A percentile compares a stretch with the other conserved stretches of the same genome.
phyloP scores from a whole-genome alignment of 2,797 vertebrate species.

The Gallinago solitaria region DNA sequence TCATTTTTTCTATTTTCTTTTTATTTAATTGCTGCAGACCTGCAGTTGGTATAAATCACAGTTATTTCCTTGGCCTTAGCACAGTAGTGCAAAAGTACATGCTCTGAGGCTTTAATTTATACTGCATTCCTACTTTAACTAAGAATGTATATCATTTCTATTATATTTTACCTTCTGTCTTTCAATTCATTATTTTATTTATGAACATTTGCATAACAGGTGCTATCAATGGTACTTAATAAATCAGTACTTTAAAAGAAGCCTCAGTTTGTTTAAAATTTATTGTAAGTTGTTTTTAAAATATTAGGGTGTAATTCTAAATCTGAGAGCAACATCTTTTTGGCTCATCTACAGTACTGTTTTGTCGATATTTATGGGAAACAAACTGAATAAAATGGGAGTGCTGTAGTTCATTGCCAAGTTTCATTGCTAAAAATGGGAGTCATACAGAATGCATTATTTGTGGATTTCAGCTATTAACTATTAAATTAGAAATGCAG shows the following conservation, averaged over 20 bases:
- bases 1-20: background rate
- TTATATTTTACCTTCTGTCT: background rate
- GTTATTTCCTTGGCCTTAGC: background rate
- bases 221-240: background rate
- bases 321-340: background rate
- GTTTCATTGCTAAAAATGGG: constrained; percentile 10
- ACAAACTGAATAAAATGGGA: background rate
- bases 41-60: background rate
- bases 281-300: background rate
- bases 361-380: background rate
- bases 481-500: constrained; percentile 1
- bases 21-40: background rate
- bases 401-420: background rate
- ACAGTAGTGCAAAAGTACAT: background rate
- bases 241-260: background rate
- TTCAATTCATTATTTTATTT: background rate
- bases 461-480: constrained; percentile 16
- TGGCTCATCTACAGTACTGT: background rate
- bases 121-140: background rate
- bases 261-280: background rate
- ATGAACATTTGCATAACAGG: background rate
- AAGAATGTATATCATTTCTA: background rate
- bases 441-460: constrained; percentile 3
- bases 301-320: background rate
- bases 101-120: background rate